Base-by-base conservation (phyloP, 2,888 invertebrate genomes). In the Atrina japonica region DNA sequence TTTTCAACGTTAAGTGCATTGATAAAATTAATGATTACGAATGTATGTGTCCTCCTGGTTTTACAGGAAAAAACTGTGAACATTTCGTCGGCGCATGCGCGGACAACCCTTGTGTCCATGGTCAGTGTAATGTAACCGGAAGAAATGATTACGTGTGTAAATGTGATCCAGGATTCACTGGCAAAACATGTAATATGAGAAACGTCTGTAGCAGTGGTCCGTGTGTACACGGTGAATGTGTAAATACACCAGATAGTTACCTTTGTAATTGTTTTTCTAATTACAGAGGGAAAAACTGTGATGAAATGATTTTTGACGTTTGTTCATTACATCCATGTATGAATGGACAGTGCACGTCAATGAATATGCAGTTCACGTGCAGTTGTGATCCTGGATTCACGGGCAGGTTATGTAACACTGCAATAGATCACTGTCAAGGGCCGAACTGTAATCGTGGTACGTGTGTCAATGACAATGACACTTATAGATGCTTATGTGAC, bases 21-120 rank as follows among this genome's bases (percentile, higher is more conserved):
- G 78, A 80, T 53, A 50, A 70, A 9, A 47, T 80, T 1, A 72
- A 80, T 27, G 73, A 70, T n/a, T 80, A 72, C 61, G 43, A 45
- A 14, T 80, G 80, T 52, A 61, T 70, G 5, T 80, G 80, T 69
- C 70, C 71, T 9, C 45, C 56, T 18, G 61, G 75, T 14, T 64
- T 80, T 49, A 66, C 70, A 1, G 80, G 80, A 9, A 74, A 75
- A 41, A 52, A 66, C 23, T 80, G 80, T 47, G 80, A 78, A 40
- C 25, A 18, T 3, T 79, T 75, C 49, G 49, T 77, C 1, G 79
- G 79, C 3, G 45, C 40, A 35, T 79, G 79, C 30, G 66, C 61
- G 5, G 66, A 68, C 11, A 68, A 64, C 1, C 75, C 77, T 18
- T 79, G 79, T 56, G 23, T 53, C 1, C 73, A 79, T 49, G 79